Percentiles rank a stretch among this genome's conserved stretches.
These are phyloP conservation scores for Disparrhopalites patrizii DNA, from an alignment of 2,888 invertebrate genomes.

Conservation along the genomic window DNA sequence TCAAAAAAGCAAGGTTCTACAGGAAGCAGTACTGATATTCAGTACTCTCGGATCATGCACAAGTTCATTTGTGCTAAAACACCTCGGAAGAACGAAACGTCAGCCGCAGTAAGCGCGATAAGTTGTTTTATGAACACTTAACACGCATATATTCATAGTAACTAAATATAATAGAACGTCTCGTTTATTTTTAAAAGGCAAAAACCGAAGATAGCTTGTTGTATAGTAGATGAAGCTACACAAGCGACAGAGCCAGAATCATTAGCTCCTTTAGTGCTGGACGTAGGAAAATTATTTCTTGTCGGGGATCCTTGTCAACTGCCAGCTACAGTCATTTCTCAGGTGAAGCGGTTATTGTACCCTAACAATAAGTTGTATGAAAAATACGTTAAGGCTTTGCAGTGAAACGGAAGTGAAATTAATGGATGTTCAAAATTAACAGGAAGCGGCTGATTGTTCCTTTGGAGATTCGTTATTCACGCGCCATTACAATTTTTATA, in stretches of 20 bases:
- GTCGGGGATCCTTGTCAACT: slow-evolving; percentile 85
- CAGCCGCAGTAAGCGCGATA: not conserved
- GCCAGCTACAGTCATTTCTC: slow-evolving; percentile 72
- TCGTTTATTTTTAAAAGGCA: not conserved
- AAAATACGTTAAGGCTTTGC: not conserved
- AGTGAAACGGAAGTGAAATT: no score
- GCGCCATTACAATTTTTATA: slow-evolving; percentile 59
- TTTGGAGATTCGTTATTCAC: slow-evolving; percentile 73
- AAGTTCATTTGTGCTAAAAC: not conserved
- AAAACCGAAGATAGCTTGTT: slow-evolving; percentile 57
- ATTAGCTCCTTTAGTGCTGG: slow-evolving; percentile 71
- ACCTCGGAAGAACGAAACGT: not conserved
- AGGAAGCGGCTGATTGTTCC: slow-evolving; percentile 67
- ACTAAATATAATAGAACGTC: no score
- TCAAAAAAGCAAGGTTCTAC: slow-evolving; percentile 29
- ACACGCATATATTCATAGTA: no score
- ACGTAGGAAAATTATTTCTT: slow-evolving; percentile 69
- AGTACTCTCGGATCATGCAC: slow-evolving; percentile 49
- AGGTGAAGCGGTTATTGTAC: slow-evolving; percentile 54
- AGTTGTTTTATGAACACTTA: no score
- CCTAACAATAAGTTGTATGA: not conserved
- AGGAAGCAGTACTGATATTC: slow-evolving; percentile 49
- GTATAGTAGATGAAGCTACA: slow-evolving; percentile 83
- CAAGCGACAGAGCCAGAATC: slow-evolving; percentile 80
- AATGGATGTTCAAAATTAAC: no score